phyloP scores from a whole-genome alignment of 1,140 invertebrate species.

The Theocolax elegans region DNA sequence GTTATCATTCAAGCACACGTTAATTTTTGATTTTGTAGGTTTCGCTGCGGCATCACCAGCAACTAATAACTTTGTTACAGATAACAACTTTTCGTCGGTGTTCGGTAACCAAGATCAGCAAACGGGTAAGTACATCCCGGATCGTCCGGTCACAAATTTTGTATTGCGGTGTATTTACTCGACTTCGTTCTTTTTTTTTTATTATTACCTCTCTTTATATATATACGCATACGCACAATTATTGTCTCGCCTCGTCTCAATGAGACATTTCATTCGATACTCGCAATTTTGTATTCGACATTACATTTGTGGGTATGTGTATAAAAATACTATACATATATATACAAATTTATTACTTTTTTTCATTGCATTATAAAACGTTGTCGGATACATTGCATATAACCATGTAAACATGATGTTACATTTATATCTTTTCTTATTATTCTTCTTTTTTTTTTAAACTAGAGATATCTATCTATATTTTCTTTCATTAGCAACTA shows the following conservation, averaged over 20 bases:
- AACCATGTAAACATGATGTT: constrained; percentile 13
- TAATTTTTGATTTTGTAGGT: constrained; percentile 68
- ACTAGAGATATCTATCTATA: constrained; percentile 21
- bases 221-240: no score
- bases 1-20: constrained; percentile 43
- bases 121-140: constrained; percentile 70
- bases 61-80: constrained; percentile 84
- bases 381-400: constrained; percentile 28
- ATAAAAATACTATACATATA: no score
- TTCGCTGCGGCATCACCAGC: constrained; percentile 68
- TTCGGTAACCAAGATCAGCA: constrained; percentile 81
- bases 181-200: neutral
- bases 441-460: neutral
- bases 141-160: neutral
- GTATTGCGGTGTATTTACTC: constrained; percentile 31
- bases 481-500: constrained; percentile 8
- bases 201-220: constrained; percentile 18
- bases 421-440: no score
- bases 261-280: no score
- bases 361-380: constrained; percentile 13
- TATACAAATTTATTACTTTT: no score
- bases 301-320: no score
- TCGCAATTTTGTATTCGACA: no score
- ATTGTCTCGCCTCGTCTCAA: no score
- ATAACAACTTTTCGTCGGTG: constrained; percentile 86